These are phyloP conservation scores for Stylophora pistillata DNA, from an alignment of 64 coral and sea anemone genomes.

Conservation along the genomic window DNA sequence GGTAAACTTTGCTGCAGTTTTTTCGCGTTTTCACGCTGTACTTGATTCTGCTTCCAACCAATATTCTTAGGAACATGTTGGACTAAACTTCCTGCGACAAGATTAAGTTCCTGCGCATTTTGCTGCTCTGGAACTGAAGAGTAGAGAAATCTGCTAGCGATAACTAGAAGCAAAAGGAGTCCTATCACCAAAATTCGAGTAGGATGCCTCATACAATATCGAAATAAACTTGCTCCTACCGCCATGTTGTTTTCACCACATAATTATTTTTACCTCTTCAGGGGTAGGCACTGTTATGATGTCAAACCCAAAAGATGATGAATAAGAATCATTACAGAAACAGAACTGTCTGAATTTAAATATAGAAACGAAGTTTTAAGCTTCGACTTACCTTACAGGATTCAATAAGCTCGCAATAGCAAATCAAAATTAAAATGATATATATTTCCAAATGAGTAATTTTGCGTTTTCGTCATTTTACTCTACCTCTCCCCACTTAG, in stretches of 20 bases:
- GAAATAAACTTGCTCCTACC: not conserved
- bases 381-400: too few relatives aligned
- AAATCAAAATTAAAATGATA: too few relatives aligned
- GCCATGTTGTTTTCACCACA: not conserved
- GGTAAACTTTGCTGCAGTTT: not conserved
- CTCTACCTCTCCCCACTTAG: not conserved
- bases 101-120: conserved; percentile 16
- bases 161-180: conserved; percentile 3
- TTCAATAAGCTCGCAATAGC: too few relatives aligned
- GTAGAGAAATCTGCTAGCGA: conserved; percentile 32
- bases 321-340: too few relatives aligned
- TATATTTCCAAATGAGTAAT: not conserved
- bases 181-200: not conserved
- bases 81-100: not conserved
- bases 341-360: too few relatives aligned
- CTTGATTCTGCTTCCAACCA: not conserved
- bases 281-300: not conserved
- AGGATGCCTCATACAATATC: conserved; percentile 46
- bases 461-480: not conserved
- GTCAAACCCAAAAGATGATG: too few relatives aligned
- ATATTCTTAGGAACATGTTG: not conserved
- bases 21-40: not conserved
- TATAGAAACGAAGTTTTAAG: too few relatives aligned
- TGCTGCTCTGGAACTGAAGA: conserved; percentile 27
- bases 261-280: not conserved